These are phyloP conservation scores for Oceanodroma tethys DNA, from an alignment of 2,113 vertebrate genomes.

Conservation along the genomic window DNA sequence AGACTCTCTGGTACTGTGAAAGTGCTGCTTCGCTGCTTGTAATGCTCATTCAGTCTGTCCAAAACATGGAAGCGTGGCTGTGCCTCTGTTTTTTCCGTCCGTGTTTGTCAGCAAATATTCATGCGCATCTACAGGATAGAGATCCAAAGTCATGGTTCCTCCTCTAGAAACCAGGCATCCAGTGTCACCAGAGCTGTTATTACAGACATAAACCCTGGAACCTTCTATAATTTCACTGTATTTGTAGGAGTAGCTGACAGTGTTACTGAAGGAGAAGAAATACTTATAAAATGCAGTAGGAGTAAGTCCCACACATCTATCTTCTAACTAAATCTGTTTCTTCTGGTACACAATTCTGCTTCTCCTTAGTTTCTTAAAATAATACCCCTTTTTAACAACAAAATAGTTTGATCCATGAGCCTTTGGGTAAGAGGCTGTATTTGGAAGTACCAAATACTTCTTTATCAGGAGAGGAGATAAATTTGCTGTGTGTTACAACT, in stretches of 20 bases:
- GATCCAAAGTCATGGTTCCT: accelerated
- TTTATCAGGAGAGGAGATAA: not conserved
- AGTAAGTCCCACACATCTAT: not conserved
- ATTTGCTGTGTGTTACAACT: not conserved
- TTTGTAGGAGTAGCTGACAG: not conserved
- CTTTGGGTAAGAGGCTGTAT: not conserved
- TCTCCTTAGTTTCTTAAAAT: not conserved
- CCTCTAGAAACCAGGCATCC: not conserved
- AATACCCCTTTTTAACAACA: not conserved
- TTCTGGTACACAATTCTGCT: not conserved
- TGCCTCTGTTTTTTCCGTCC: not conserved
- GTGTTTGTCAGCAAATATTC: not conserved
- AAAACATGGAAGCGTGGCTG: accelerated
- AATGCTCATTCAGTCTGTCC: not conserved
- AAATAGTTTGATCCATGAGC: not conserved
- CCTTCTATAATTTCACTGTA: not conserved
- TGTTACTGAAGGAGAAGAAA: not conserved
- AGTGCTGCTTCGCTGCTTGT: not conserved
- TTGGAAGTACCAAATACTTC: not conserved
- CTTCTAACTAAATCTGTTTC: not conserved
- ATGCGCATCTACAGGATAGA: not conserved
- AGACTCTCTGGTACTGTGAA: not conserved
- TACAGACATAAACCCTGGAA: not conserved
- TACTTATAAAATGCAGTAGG: not conserved
- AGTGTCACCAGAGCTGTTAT: not conserved